These are phyloP conservation scores for Stictonetta naevosa DNA, from an alignment of 2,113 vertebrate species.

Conservation along the genomic window DNA sequence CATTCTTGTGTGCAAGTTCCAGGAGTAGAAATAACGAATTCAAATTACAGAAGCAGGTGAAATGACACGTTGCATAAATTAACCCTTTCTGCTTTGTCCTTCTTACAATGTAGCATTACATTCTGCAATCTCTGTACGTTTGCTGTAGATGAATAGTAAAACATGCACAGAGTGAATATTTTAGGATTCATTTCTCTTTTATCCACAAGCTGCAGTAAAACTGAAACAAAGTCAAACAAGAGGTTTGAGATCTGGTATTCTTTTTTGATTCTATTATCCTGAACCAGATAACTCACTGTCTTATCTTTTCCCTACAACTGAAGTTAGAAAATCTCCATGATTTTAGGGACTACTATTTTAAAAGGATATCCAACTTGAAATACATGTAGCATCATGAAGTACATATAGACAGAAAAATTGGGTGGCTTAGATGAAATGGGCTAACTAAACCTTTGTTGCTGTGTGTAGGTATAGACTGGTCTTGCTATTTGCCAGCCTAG, in stretches of 20 bases:
- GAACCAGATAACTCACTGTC: not conserved
- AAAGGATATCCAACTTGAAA: not conserved
- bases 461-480: not conserved
- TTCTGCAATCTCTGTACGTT: not conserved
- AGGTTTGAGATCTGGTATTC: not conserved
- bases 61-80: constrained; percentile 20
- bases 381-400: not conserved
- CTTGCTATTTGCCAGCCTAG: not conserved
- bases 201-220: constrained; percentile 18
- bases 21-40: constrained; percentile 21
- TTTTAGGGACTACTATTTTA: constrained; percentile 1
- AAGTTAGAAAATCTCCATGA: constrained; percentile 2
- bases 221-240: constrained; percentile 33
- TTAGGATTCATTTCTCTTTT: constrained; percentile 21
- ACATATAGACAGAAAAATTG: not conserved
- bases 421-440: not conserved
- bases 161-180: not conserved
- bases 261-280: constrained; percentile 8
- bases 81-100: constrained; percentile 14
- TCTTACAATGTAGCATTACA: not conserved
- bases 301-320: not conserved
- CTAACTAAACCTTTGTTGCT: not conserved
- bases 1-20: constrained; percentile 5
- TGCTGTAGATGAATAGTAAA: not conserved
- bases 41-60: constrained; percentile 40